Percentiles rank a stretch among this genome's conserved stretches.
Evolutionary conservation across 2,797 vertebrate species (phyloP).

Genomic region (Columba guinea): DNA sequence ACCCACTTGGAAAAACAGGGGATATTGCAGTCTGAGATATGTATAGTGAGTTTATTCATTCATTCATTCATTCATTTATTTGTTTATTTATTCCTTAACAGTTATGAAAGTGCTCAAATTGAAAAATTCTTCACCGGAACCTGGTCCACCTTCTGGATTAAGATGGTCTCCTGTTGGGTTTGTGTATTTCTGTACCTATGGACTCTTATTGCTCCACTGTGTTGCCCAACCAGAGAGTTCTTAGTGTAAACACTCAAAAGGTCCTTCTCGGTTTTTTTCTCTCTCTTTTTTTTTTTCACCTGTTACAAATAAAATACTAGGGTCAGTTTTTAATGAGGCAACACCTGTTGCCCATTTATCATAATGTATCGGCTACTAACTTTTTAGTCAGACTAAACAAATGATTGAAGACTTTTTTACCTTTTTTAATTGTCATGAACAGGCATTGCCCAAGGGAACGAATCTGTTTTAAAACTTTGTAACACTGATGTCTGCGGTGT

Average conservation of each 20-base stretch:
- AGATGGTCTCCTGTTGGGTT: slow-evolving; percentile 95
- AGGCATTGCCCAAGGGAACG: background rate
- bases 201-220: slow-evolving; percentile 90
- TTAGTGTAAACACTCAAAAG: slow-evolving; percentile 79
- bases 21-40: background rate
- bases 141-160: slow-evolving; percentile 97
- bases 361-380: background rate
- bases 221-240: slow-evolving; percentile 88
- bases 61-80: background rate
- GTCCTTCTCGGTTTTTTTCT: background rate
- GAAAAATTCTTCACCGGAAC: slow-evolving; percentile 91
- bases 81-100: slow-evolving; percentile 53
- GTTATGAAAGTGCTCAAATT: slow-evolving; percentile 88
- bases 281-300: rapidly evolving
- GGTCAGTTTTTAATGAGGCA: background rate
- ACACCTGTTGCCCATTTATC: background rate
- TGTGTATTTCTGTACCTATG: slow-evolving; percentile 90
- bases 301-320: background rate
- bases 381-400: background rate
- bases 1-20: background rate
- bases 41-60: background rate
- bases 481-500: background rate
- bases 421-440: background rate
- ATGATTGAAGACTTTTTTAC: background rate
- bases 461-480: background rate